Base-by-base conservation (phyloP, 2,113 vertebrate genomes). In the Pteruthius melanotis region DNA sequence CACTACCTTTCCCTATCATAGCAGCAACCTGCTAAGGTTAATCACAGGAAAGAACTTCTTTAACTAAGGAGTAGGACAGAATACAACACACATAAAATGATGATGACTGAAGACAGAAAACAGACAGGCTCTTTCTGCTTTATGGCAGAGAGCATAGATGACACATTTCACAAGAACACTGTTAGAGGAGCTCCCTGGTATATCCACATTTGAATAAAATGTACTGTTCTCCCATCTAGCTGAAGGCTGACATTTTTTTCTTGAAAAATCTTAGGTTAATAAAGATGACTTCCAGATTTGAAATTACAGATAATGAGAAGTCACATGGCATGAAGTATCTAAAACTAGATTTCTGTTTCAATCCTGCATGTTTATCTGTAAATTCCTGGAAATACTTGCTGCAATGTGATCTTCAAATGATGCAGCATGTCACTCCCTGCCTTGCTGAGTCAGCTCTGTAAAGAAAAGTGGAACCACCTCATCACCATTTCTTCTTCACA, bases 301-400 rank as follows among this genome's bases (percentile, higher is more conserved):
- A 77, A 72, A 77, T 15, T 28, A 35, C 1, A 6, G 33, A 69
- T 19, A 40, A 72, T 21, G 11, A 83, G 45, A 76, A 87, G 37
- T 15, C 6, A 8, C 22, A n/a, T 0, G 1, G 13, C 8, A 74
- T 0, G 0, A 92, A 44, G 24, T 28, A 83, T 20, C 23, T 59
- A 21, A 86, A 83, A n/a, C 13, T 35, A 63, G 49, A 72, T 49
- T 89, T 92, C 42, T 76, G 30, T 24, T 85, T 77, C 7, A 44
- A 33, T 90, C 26, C 59, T 19, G n/a, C 14, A 24, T 1, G 17
- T 61, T 52, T 8, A 57, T 22, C 30, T 87, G 37, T 68, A 82
- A 93, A 65, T 40, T 33, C 31, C 50, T n/a, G 23, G 44, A 82
- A 69, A 69, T 22, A 20, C 4, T 52, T 69, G 13, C 15, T 83